Percentiles rank a stretch among this genome's conserved stretches.
phyloP scores from a whole-genome alignment of 2,888 invertebrate species.

The Sclerodermus sp. region DNA sequence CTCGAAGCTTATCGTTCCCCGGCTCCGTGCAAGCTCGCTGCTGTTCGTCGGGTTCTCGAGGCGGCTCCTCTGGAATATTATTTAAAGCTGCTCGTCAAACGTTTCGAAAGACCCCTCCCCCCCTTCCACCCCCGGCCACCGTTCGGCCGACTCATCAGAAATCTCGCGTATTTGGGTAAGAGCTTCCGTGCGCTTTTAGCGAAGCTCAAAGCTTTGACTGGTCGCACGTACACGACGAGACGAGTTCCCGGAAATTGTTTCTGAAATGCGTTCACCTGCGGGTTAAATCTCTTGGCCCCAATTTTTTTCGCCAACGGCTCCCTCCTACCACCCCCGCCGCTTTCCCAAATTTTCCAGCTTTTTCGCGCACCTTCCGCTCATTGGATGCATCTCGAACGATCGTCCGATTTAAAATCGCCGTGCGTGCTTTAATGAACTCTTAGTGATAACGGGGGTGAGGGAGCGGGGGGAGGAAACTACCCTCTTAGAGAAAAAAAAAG shows the following conservation, averaged over 20 bases:
- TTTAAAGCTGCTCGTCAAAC: constrained; percentile 1
- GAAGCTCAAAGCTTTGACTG: constrained; percentile 39
- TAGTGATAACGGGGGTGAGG: too few species aligned
- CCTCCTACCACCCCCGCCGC: neutral
- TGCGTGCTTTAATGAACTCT: too few species aligned
- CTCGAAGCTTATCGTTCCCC: too few species aligned
- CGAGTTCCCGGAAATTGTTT: constrained; percentile 24
- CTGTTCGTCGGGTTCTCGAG: too few species aligned
- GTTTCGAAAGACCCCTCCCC: constrained; percentile 2
- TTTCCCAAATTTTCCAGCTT: too few species aligned
- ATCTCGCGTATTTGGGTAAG: constrained; percentile 34
- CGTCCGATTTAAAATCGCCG: too few species aligned
- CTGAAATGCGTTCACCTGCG: constrained; percentile 14
- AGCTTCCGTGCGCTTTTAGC: constrained; percentile 25
- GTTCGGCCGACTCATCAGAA: constrained; percentile 37
- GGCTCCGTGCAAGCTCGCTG: too few species aligned
- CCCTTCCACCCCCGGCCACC: constrained; percentile 5
- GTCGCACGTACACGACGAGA: constrained; percentile 17
- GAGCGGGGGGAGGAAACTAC: too few species aligned
- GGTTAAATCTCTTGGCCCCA: constrained; percentile 11
- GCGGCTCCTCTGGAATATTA: neutral
- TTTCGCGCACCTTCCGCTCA: too few species aligned
- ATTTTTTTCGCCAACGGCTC: neutral
- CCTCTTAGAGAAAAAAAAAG: too few species aligned
- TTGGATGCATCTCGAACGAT: too few species aligned